Evolutionary conservation across 2,113 vertebrate genomes (phyloP), one percentile per base, ranked within the genome.

Genomic region (Misgurnus anguillicaudatus): DNA sequence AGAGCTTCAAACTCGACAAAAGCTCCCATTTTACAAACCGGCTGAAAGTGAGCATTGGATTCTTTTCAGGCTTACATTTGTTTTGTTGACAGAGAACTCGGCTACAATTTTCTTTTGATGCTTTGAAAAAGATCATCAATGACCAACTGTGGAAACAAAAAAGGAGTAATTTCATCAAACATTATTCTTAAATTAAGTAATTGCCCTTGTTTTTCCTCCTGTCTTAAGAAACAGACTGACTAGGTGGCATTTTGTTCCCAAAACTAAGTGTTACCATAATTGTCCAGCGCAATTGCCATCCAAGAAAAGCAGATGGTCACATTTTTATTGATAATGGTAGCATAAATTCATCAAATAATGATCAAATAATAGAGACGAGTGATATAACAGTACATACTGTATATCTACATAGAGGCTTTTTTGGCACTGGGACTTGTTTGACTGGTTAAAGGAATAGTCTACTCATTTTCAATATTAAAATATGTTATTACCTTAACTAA

Each of bases 1-100:
- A 36, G 58, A 53, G 66, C 70, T 81, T 78, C 69, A 67, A 81
- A 70, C 42, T 64, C 41, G 17, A 55, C 21, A 57, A 58, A 31
- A 48, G 58, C 70, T 57, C 53, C 4, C 13, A 63, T 47, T 45
- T 9, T 48, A 48, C n/a, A 53, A 57, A 14, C 36, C 42, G n/a
- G 1, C 53, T 60, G 48, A n/a, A 58, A 48, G 21, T 38, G 5
- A 21, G 60, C 9, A 42, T 68, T 48, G 31, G 57, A 76, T 39
- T 63, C n/a, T 10, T 39, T 36, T 16, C 16, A 53, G 19, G 9
- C 36, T 70, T 71, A 19, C 64, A 65, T 53, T 21, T 58, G 36
- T 42, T 41, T 9, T 53, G 14, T 36, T 21, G 38, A 31, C 24
- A 19, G 9, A 75, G 6, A 31, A 1, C 24, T 31, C 24, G 1